phyloP scores from a whole-genome alignment of 2,113 vertebrate genomes.

The Gnathonemus echidnorhynchus region DNA sequence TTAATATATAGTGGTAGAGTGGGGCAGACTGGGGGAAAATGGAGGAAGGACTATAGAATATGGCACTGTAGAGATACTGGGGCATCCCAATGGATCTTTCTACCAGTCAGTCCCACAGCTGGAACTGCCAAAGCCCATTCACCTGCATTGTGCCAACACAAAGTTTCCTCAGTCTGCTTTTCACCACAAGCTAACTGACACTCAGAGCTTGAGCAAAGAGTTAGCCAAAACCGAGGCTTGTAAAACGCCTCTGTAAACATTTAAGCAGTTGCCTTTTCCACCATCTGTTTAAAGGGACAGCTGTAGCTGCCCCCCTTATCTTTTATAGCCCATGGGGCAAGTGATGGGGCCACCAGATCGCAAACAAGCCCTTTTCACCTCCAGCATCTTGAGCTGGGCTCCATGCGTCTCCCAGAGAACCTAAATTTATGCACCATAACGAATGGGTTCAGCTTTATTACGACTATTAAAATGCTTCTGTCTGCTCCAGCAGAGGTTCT shows the following conservation, averaged over 20 bases:
- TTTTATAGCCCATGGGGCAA: conserved; percentile 49
- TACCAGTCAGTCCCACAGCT: background rate
- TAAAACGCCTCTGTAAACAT: conserved; percentile 25
- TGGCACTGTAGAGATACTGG: background rate
- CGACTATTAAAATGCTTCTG: background rate
- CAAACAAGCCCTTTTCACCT: conserved; percentile 19
- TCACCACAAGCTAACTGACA: background rate
- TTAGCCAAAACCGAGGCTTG: background rate
- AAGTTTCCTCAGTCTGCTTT: background rate
- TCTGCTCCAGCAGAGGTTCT: background rate
- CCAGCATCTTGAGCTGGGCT: background rate
- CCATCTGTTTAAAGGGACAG: conserved; percentile 62
- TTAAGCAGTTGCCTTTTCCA: conserved; percentile 55
- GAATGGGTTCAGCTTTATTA: background rate
- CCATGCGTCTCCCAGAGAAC: background rate
- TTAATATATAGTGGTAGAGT: background rate
- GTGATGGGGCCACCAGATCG: conserved; percentile 30
- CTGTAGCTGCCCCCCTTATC: conserved; percentile 44
- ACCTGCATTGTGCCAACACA: background rate
- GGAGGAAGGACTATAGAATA: background rate
- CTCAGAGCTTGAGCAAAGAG: background rate
- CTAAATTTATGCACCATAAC: background rate
- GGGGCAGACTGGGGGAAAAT: background rate
- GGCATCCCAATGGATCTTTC: background rate
- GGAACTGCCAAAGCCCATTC: background rate